Base-by-base conservation (phyloP, 2,888 invertebrate species). In the Pocota personata region DNA sequence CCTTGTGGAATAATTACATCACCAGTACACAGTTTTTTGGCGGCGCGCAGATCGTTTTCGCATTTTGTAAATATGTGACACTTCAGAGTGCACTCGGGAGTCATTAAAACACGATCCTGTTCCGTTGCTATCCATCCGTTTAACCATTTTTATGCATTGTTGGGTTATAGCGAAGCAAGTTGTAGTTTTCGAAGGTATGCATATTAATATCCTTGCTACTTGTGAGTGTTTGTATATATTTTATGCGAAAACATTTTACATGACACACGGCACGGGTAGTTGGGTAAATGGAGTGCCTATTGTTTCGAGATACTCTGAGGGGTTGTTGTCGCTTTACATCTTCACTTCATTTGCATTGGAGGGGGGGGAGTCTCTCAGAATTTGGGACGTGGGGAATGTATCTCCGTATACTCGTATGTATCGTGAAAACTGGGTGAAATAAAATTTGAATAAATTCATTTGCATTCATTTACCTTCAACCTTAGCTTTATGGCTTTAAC, bases 371-470 rank as follows among this genome's bases (percentile, higher is more conserved):
- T n/a, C n/a, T n/a, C n/a, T n/a, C n/a, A 10, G 16, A 14, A 24
- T 24, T n/a, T 12, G 30, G 37, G 21, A 21, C 19, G 10, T 5
- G 21, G 8, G 43, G 16, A 12, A 21, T 32, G 16, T 62, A 40
- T 50, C 62, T 62, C 10, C 32, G 16, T 1, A 10, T 69, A n/a
- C n/a, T n/a, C n/a, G 21, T 76, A 10, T 50, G 40, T 32, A 19
- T 48, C 57, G 50, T 66, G 50, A 19, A 71, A 67, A 86, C 75
- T 75, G 71, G 78, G 78, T 86, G 71, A 86, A 80, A 80, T 80
- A 71, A 80, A 86, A 86, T 86, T 86, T 86, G 77, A 82, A 86
- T 86, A 86, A 86, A 86, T 80, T 86, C 76, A 86, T 86, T 86
- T 86, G 76, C 72, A 86, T 80, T 86, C 72, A 72, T 77, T 71